Evolutionary conservation across 2,797 vertebrate species (phyloP).

Genomic region (Fratercula arctica): DNA sequence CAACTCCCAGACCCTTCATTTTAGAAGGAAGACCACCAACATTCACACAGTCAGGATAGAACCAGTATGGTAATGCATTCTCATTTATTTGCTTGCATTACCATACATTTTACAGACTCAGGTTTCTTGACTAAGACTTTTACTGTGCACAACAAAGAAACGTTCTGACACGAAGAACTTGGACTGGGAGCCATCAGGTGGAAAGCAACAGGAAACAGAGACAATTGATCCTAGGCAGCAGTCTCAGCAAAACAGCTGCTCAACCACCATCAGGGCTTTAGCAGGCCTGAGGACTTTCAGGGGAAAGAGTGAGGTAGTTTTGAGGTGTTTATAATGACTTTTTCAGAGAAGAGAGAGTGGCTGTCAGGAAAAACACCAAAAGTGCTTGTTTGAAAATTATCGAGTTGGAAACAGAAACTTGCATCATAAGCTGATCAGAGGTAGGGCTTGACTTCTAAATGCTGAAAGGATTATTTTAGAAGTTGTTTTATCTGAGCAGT

Average conservation of each 20-base stretch:
- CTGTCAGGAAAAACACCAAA: not conserved
- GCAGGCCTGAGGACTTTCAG: not conserved
- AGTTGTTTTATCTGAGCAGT: not conserved
- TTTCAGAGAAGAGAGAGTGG: not conserved
- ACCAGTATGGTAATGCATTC: not conserved
- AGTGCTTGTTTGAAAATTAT: not conserved
- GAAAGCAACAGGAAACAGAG: not conserved
- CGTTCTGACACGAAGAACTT: not conserved
- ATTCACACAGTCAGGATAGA: not conserved
- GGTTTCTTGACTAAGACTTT: not conserved
- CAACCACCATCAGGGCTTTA: not conserved
- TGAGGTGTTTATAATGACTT: not conserved
- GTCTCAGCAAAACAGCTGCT: not conserved
- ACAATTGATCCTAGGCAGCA: not conserved
- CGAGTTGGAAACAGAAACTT: not conserved
- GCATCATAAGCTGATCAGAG: not conserved
- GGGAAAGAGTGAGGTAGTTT: not conserved
- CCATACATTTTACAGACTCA: not conserved
- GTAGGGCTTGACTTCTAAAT: not conserved
- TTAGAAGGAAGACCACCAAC: not conserved
- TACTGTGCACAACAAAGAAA: not conserved
- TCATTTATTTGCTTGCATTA: not conserved
- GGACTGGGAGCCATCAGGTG: not conserved
- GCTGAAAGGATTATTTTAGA: not conserved
- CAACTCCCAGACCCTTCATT: not conserved